Conservation (phyloP, 2,888 invertebrate genomes). For the Xylophagus ater region DNA sequence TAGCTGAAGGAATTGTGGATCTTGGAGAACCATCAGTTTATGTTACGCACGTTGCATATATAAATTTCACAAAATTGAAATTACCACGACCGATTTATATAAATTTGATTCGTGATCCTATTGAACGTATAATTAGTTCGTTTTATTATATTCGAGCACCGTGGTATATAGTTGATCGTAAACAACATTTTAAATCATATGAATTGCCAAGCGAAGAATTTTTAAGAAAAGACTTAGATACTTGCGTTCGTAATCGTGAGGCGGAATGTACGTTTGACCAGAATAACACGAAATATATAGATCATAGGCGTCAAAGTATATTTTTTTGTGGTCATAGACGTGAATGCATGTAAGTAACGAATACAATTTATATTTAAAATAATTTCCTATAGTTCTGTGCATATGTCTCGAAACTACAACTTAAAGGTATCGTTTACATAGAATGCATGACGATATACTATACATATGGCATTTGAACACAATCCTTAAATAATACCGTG, state of each 20-base stretch:
- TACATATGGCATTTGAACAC: too few species aligned
- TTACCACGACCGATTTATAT: conserved; percentile 73
- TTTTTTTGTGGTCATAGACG: conserved; percentile 82
- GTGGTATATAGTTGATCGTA: conserved; percentile 78
- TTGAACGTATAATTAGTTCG: conserved; percentile 79
- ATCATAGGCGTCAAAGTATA: conserved; percentile 69
- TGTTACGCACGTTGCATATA: conserved; percentile 79
- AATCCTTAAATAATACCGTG: too few species aligned
- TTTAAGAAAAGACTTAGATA: conserved; percentile 58
- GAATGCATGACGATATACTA: too few species aligned
- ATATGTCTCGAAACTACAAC: neutral
- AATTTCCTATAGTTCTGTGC: conserved; percentile 3
- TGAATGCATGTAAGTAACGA: conserved; percentile 58
- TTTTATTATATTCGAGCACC: conserved; percentile 77
- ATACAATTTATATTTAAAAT: conserved; percentile 5
- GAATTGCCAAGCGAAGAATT: conserved; percentile 58
- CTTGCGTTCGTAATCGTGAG: conserved; percentile 69
- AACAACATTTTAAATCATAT: conserved; percentile 69
- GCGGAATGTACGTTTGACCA: conserved; percentile 68
- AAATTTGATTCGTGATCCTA: conserved; percentile 75
- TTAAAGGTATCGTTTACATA: too few species aligned
- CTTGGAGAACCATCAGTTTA: conserved; percentile 68
- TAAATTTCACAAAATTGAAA: conserved; percentile 69
- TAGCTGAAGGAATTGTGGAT: conserved; percentile 55
- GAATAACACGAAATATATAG: conserved; percentile 69